These are phyloP conservation scores for Trogon surrucura DNA, from an alignment of 2,113 vertebrate species.

Conservation along the genomic window DNA sequence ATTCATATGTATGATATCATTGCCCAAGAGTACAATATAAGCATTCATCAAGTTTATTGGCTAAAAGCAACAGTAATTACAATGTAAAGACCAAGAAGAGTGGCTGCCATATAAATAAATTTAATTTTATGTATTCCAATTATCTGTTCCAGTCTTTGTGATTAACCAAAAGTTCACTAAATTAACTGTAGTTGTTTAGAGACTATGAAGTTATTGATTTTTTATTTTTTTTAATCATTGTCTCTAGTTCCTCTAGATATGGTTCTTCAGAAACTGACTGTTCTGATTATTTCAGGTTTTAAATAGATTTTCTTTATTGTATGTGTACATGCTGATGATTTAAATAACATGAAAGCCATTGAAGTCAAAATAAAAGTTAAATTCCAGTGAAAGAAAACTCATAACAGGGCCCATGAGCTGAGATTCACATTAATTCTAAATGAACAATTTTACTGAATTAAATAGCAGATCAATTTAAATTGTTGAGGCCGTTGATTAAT, in stretches of 20 bases:
- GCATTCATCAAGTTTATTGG: neutral
- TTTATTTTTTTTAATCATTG: neutral
- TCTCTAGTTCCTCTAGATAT: neutral
- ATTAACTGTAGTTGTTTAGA: neutral
- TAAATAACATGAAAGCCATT: neutral
- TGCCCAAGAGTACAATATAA: neutral
- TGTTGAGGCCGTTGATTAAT: slow-evolving; percentile 9
- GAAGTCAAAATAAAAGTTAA: slow-evolving; percentile 13
- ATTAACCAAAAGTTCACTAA: neutral
- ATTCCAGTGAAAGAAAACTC: neutral
- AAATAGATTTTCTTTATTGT: neutral
- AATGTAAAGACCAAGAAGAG: neutral
- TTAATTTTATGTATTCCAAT: neutral
- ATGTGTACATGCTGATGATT: neutral
- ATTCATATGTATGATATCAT: neutral
- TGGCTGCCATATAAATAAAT: neutral
- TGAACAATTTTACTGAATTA: neutral
- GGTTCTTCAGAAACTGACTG: neutral
- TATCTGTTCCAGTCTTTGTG: neutral
- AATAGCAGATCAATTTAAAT: neutral
- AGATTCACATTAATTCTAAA: neutral
- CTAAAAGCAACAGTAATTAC: neutral
- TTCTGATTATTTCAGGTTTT: neutral
- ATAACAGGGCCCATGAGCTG: neutral
- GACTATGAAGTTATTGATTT: neutral